Evolutionary conservation across 1,140 invertebrate genomes (phyloP), one percentile per base, ranked within the genome.

Genomic region (Sitophilus oryzae): DNA sequence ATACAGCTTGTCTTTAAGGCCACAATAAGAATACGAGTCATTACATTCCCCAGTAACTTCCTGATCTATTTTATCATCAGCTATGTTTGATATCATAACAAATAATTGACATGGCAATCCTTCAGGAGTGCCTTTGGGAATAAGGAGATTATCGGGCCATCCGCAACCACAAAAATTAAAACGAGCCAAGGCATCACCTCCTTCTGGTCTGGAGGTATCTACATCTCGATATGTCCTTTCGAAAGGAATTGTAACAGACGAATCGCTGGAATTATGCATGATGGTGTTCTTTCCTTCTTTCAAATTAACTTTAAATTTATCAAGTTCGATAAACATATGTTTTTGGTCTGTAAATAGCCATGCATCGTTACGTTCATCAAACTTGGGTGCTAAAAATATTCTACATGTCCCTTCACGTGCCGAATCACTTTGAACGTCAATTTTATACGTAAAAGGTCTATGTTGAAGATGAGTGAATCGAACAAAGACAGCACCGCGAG

Each of bases 101-200:
- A 91, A 91, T 2, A 91, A 68, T 47, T 88, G 79, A 65, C 82
- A 82, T 0, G 73, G 71, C 66, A 81, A 81, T 18, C 89, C 89
- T 49, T 79, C 76, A 1, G 76, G 68, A 1, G 71, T 81, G 19
- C 89, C 89, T 70, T 83, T 86, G 0, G 89, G 84, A 21, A 89
- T 66, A 1, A 93, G 75, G 82, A 92, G 82, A 66, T 93, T 87
- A 38, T 90, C 81, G 1, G 89, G 89, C 88, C 88, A 91, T 38
- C 89, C 89, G 67, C 89, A 92, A 25, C 88, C 88, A 69, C 89
- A 91, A 76, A 86, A 88, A 68, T 86, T 84, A 71, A 83, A 86
- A 62, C 79, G 74, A 0, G 76, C 75, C 20, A 79, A 74, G 1
- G 74, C 68, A 2, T 76, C 65, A 0, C 68, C 64, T 3, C 77